phyloP scores from a whole-genome alignment of 2,113 vertebrate genomes.

The mouse (Mus musculus) region GRCm39 chr14:115896001-115896500 shows the following conservation, averaged over 20 bases:
- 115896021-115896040: neutral
- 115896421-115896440: neutral
- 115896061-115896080: neutral
- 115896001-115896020: neutral
- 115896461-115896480: neutral
- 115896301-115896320: neutral
- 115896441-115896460: neutral
- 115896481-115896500: neutral
- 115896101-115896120: neutral
- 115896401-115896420: neutral
- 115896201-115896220: neutral
- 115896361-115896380: neutral
- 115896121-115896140: neutral
- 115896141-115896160: neutral
- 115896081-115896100: neutral
- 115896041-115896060: neutral
- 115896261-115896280: neutral
- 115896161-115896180: neutral
- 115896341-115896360: neutral
- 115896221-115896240: neutral
- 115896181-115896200: neutral
- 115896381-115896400: neutral
- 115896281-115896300: neutral
- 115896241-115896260: neutral
- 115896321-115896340: neutral